phyloP scores from a whole-genome alignment of 2,888 invertebrate genomes.

The Macrosoma leucophasiata region DNA sequence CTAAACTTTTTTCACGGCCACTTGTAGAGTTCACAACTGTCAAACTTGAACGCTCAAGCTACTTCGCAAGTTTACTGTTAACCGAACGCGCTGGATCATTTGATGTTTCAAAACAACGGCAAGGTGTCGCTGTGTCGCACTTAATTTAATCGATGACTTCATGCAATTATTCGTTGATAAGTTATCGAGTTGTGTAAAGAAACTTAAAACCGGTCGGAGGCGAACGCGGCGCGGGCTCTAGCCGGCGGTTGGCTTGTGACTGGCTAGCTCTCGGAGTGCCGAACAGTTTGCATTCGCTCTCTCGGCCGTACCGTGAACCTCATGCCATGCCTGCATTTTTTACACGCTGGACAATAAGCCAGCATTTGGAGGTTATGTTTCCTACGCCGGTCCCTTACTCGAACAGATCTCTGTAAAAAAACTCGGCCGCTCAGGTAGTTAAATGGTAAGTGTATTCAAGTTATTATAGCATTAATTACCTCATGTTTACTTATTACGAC shows the following conservation, averaged over 20 bases:
- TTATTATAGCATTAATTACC: slow-evolving; percentile 10
- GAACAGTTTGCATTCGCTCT: slow-evolving; percentile 17
- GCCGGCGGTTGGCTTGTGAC: slow-evolving; percentile 49
- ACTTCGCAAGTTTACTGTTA: slow-evolving; percentile 30
- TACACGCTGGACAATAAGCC: slow-evolving; percentile 50
- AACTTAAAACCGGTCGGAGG: slow-evolving; percentile 29
- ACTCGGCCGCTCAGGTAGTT: slow-evolving; percentile 4
- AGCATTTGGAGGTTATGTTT: slow-evolving; percentile 65
- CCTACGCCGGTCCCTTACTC: slow-evolving; percentile 32
- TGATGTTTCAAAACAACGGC: slow-evolving; percentile 16
- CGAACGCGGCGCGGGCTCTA: slow-evolving; percentile 42
- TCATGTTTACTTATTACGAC: slow-evolving; percentile 23
- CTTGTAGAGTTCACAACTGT: slow-evolving; percentile 56
- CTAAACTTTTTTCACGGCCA: slow-evolving; percentile 67
- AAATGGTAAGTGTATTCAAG: slow-evolving; percentile 5
- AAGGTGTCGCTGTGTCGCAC: slow-evolving; percentile 29
- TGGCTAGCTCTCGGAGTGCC: slow-evolving; percentile 30
- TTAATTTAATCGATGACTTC: slow-evolving; percentile 71
- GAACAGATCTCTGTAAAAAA: slow-evolving; percentile 1
- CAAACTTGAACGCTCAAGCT: slow-evolving; percentile 41
- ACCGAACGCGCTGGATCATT: slow-evolving; percentile 23
- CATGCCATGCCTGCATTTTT: slow-evolving; percentile 58
- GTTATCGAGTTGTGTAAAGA: slow-evolving; percentile 49
- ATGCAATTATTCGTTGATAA: slow-evolving; percentile 67
- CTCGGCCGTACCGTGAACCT: slow-evolving; percentile 25